Evolutionary conservation across 2,888 invertebrate genomes (phyloP), one percentile per base, ranked within the genome.

Genomic region (Philaethria dido): DNA sequence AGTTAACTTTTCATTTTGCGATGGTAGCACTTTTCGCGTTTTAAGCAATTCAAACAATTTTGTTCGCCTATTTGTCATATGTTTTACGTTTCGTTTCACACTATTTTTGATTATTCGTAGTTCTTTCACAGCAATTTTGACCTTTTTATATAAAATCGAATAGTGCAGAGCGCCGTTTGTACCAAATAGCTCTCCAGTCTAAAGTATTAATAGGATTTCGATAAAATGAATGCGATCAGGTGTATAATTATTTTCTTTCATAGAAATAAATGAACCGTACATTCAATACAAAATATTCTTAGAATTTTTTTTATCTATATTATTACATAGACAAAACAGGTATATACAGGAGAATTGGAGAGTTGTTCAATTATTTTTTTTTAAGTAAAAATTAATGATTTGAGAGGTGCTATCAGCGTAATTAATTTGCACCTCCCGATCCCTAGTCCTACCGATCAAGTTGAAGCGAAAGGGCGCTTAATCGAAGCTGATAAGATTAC

Each of bases 341-440:
- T n/a, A 22, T 13, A 47, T 8, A n/a, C 13, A 13, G 1, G 14
- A 57, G 42, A 39, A 52, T 16, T 52, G 16, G 36, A 29, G 42
- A 64, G 36, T 55, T 52, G 61, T 64, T 42, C 61, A 61, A 69
- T 69, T 66, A 57, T 50, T 69, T 64, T 61, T 44, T 57, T 69
- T 69, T 39, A 62, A 67, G 64, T 69, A 55, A 57, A 64, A 64
- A 25, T 62, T 52, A 67, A 67, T 64, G 61, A 47, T 42, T 45
- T 36, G 55, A 61, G 52, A 36, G 47, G 33, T 69, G 83, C 80
- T 84, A 83, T 84, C 81, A 76, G 74, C 75, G 80, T 87, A 87
- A 88, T 89, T 87, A 87, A 88, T 89, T 87, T 82, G 78, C 85
- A 87, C 84, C 85, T 85, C 84, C 83, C 79, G 75, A 77, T 74